Evolutionary conservation across 2,113 vertebrate genomes (phyloP), one percentile per base, ranked within the genome.

Genomic region (Mastomys natalensis): DNA sequence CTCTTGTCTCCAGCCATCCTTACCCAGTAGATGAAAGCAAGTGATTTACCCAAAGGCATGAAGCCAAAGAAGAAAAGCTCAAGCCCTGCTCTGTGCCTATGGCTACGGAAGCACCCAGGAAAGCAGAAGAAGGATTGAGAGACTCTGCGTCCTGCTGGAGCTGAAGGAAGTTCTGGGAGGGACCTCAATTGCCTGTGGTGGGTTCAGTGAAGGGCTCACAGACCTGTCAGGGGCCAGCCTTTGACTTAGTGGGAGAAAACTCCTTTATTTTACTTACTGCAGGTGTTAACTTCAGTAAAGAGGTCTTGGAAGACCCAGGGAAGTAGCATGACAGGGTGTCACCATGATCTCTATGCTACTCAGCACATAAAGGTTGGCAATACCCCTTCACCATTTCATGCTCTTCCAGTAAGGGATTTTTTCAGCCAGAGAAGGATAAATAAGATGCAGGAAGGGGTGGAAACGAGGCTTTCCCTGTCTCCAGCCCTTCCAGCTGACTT

Each of bases 111-210:
- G 29, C 53, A 19, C 15, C 70, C 11, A 4, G 16, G 1, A 55
- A 43, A 43, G 34, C 55, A 58, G 70, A 45, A 37, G 10, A 16
- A 13, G 68, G 15, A 5, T 31, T 31, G 37, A 34, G 8, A 0
- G 0, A 3, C 16, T 55, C 19, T 55, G 4, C 4, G 24, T 40
- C 11, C 60, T 60, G 1, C 70, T 0, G 60, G 73, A 34, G 2
- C 0, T 0, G 22, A 26, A 12, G 84, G 15, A 24, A 9, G 26
- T 0, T 1, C 24, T 37, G 0, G 62, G 48, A 22, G 26, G 10
- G 58, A 43, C 10, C 4, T 31, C 5, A 12, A 1, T 1, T 10
- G 2, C 24, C 1, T 0, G 43, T 40, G 7, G 7, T 37, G 3
- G 21, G 5, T 4, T 19, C 24, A 4, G 10, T 40, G 29, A 8